Evolutionary conservation across 2,888 invertebrate species (phyloP).

Genomic region (Pseudococcus longispinus): DNA sequence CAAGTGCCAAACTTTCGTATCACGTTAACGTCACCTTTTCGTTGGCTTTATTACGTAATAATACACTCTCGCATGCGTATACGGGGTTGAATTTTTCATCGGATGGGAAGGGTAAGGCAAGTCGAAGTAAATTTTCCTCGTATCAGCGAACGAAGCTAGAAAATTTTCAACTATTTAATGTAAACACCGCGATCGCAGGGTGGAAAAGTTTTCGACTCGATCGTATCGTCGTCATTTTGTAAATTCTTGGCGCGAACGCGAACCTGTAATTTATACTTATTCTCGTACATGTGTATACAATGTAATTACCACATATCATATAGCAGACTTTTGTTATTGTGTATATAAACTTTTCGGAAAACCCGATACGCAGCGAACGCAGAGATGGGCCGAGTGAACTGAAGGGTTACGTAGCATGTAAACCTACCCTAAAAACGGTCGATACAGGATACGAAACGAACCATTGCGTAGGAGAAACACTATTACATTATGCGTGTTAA

Average conservation of each 20-base stretch:
- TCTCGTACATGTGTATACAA: background rate
- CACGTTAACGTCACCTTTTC: background rate
- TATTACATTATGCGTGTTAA: conserved; percentile 25
- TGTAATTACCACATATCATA: background rate
- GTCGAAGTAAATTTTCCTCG: background rate
- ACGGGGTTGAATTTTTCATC: background rate
- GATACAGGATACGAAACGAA: conserved; percentile 16
- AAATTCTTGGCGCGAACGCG: background rate
- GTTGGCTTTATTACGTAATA: background rate
- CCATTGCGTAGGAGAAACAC: conserved; percentile 38
- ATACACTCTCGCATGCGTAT: background rate
- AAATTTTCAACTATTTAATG: background rate
- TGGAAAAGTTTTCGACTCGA: background rate
- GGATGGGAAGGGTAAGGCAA: background rate
- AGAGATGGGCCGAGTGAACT: background rate
- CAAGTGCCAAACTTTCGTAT: background rate
- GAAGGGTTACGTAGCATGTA: background rate
- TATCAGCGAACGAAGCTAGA: background rate
- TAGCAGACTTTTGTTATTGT: background rate
- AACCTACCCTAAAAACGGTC: conserved; percentile 39
- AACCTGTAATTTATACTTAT: background rate
- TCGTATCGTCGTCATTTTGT: background rate
- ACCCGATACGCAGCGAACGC: background rate
- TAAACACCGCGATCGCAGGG: background rate
- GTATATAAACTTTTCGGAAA: background rate